Percentiles rank a stretch among this genome's conserved stretches.
phyloP scores from a whole-genome alignment of 2,797 vertebrate species.

The Iguana delicatissima region DNA sequence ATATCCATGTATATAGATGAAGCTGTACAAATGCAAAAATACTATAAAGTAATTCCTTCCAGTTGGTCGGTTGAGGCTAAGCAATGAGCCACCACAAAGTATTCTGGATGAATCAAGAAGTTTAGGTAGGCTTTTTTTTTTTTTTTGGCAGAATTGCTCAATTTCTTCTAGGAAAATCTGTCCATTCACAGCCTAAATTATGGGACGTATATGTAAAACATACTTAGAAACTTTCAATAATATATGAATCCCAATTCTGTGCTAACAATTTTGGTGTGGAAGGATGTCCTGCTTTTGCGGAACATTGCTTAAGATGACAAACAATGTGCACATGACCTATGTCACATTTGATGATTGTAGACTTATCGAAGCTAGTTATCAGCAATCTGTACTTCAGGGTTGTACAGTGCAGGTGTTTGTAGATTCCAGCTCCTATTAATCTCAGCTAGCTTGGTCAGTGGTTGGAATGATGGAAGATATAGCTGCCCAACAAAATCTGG shows the following conservation, averaged over 20 bases:
- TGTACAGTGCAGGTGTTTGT: neutral
- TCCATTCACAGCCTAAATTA: neutral
- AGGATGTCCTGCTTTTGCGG: neutral
- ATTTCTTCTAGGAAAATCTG: neutral
- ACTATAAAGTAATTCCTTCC: neutral
- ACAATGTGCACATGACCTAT: neutral
- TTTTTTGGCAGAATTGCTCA: neutral
- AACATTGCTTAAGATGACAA: neutral
- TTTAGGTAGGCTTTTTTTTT: neutral
- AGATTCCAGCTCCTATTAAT: neutral
- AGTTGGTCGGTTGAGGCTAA: neutral
- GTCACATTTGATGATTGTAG: neutral
- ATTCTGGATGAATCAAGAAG: neutral
- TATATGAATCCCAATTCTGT: neutral
- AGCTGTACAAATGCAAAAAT: neutral
- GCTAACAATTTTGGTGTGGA: neutral
- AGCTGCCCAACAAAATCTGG: neutral
- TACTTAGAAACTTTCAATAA: too few species aligned
- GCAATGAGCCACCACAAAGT: neutral
- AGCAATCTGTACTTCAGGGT: neutral
- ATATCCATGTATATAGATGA: neutral
- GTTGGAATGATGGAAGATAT: neutral
- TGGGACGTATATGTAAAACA: too few species aligned
- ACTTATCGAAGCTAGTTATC: too few species aligned
- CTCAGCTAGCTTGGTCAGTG: neutral